These are phyloP conservation scores for Lonchura striata DNA, from an alignment of 2,113 vertebrate genomes.

Conservation along the genomic window DNA sequence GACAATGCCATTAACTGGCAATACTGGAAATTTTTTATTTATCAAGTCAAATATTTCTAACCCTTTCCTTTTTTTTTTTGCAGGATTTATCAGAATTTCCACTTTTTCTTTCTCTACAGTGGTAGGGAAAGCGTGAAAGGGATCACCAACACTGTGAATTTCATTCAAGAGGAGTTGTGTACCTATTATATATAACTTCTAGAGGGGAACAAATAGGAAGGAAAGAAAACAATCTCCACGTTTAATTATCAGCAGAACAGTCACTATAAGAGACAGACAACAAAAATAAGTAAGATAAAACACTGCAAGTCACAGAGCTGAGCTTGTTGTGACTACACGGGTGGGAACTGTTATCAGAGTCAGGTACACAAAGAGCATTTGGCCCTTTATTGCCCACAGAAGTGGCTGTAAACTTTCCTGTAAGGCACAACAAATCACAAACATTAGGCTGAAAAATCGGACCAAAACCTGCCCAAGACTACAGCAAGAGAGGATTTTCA, in stretches of 20 bases:
- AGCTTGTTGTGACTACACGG: background rate
- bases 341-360: background rate
- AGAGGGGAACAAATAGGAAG: fast-evolving
- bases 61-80: background rate
- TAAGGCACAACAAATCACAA: background rate
- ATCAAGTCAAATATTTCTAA: background rate
- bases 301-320: background rate
- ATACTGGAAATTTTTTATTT: background rate
- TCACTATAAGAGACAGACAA: background rate
- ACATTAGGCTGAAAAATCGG: background rate
- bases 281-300: background rate
- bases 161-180: background rate
- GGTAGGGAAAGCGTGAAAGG: background rate
- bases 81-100: background rate
- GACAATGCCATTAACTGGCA: background rate
- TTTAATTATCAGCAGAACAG: background rate
- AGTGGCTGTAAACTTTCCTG: background rate
- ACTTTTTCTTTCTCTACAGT: background rate
- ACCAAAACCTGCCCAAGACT: background rate
- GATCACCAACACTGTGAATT: background rate
- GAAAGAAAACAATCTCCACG: fast-evolving
- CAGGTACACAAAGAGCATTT: background rate
- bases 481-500: background rate
- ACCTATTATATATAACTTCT: background rate
- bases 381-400: background rate